A percentile compares a stretch with the other conserved stretches of the same genome.
Evolutionary conservation across 2,113 vertebrate genomes (phyloP).

Genomic region (Clarias magur): DNA sequence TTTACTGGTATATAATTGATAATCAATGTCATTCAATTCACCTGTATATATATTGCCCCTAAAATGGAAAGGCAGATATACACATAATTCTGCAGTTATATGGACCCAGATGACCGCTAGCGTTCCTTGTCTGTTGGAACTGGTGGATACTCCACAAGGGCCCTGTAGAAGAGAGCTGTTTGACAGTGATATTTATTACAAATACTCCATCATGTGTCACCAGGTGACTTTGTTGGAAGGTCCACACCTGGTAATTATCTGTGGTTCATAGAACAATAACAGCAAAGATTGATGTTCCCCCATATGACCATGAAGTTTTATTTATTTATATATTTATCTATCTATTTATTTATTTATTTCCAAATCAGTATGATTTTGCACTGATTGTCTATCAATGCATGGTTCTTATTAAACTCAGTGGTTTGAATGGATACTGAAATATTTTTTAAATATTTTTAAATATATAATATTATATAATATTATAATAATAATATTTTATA

Average conservation of each 20-base stretch:
- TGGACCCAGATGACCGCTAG: not conserved
- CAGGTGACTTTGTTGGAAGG: constrained; percentile 29
- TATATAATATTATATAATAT: no score
- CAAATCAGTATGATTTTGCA: not conserved
- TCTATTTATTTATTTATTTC: not conserved
- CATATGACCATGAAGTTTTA: not conserved
- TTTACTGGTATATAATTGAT: no score
- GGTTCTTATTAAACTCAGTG: not conserved
- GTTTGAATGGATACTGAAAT: not conserved
- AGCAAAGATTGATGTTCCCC: not conserved
- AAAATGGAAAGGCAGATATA: not conserved
- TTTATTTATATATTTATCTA: not conserved
- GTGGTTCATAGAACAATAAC: constrained; percentile 9
- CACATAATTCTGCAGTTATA: not conserved
- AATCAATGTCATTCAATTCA: no score
- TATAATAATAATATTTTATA: no score
- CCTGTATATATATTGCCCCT: not conserved
- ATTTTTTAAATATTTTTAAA: no score
- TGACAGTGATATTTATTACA: constrained; percentile 3
- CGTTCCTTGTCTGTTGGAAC: not conserved
- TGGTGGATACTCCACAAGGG: not conserved
- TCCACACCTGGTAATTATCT: constrained; percentile 9
- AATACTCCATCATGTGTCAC: constrained; percentile 12
- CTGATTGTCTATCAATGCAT: not conserved
- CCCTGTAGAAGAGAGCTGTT: not conserved